Evolutionary conservation across 1,140 invertebrate species (phyloP), one percentile per base, ranked within the genome.

Genomic region (Hormaphis cornu): DNA sequence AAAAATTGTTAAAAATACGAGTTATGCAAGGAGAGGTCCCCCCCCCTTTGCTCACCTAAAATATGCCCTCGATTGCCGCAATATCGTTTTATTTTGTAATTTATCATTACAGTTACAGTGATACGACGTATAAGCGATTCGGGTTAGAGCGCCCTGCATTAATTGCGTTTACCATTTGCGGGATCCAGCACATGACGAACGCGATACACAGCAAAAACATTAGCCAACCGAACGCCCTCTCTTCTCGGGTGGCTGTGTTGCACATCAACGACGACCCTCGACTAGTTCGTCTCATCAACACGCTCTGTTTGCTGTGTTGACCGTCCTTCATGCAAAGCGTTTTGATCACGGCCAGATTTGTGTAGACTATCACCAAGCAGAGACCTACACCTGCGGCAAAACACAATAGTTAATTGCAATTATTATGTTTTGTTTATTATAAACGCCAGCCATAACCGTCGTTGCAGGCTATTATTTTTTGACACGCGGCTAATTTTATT

Each of bases 141-240:
- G n/a, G n/a, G n/a, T n/a, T n/a, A n/a, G n/a, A n/a, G n/a, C n/a
- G n/a, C n/a, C n/a, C n/a, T n/a, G n/a, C n/a, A n/a, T n/a, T n/a
- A n/a, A n/a, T n/a, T 35, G 24, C 58, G 14, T 83, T n/a, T 76
- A 91, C 90, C 87, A 92, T 86, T 78, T 92, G 89, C 3, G 90
- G 90, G 79, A 90, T 83, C 90, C 90, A 93, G 75, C 89, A 92
- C 1, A 89, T 79, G 53, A 92, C 86, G 74, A 91, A 91, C 3
- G 88, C 85, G 46, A 91, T 84, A 50, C 89, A 90, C 2, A 93
- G 81, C 6, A 89, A 83, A 0, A 87, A 85, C 90, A 93, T 92
- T 3, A 91, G 80, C 72, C 87, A 84, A 46, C 89, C 89, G 78
- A 93, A 92, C 46, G 89, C 87, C 54, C 89, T 82, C 78, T 92